Evolutionary conservation across 2,113 vertebrate species (phyloP).

Genomic region (Empidonax traillii): DNA sequence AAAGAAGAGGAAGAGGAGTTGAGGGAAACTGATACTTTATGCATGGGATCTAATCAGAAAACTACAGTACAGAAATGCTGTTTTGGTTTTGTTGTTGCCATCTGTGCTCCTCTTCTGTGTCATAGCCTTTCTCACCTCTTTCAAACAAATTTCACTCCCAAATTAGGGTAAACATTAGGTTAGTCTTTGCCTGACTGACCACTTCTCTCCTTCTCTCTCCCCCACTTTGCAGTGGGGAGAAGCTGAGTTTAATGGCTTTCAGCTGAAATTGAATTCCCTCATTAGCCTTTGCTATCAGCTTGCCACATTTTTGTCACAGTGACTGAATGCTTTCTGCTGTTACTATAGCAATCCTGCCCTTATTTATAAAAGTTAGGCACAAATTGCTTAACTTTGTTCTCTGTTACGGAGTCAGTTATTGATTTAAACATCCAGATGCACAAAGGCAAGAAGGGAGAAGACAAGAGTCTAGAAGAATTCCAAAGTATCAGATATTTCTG

Average conservation of each 20-base stretch:
- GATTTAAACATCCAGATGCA: not conserved
- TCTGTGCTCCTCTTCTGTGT: not conserved
- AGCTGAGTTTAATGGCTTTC: not conserved
- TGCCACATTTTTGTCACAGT: slow-evolving; percentile 17
- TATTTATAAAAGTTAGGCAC: not conserved
- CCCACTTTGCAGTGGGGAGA: not conserved
- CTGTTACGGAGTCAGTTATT: not conserved
- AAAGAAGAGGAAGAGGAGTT: not conserved
- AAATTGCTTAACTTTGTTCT: not conserved
- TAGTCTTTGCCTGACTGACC: not conserved
- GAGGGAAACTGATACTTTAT: not conserved
- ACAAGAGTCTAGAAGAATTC: not conserved
- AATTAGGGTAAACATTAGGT: not conserved
- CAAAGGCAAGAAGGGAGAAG: not conserved
- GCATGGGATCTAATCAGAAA: not conserved
- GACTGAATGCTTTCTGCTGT: not conserved
- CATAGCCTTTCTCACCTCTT: not conserved
- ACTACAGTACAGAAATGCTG: not conserved
- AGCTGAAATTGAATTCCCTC: not conserved
- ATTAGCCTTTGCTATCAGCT: not conserved
- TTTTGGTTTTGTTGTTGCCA: not conserved
- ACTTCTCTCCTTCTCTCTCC: not conserved
- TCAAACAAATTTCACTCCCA: not conserved
- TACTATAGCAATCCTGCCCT: slow-evolving; percentile 7
- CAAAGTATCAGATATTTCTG: not conserved